Base-by-base conservation (phyloP, 2,888 invertebrate genomes). In the Biston betularia region DNA sequence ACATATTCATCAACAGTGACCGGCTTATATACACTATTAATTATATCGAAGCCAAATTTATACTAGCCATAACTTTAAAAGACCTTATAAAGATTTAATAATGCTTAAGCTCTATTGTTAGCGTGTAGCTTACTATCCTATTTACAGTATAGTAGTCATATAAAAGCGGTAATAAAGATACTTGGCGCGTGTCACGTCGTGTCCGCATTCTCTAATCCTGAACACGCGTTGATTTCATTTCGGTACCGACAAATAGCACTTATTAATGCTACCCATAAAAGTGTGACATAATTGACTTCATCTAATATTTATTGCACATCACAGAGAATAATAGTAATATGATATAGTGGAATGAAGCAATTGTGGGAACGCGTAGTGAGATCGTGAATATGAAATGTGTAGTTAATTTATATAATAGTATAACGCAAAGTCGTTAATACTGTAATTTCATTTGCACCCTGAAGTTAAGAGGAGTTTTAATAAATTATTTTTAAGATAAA, bases 181-280 rank as follows among this genome's bases (percentile, higher is more conserved):
- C 81, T 77, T 76, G 75, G 49, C 74, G 77, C 80, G 72, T 75
- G 80, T 75, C 84, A 77, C 82, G 84, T 35, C 35, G 34, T 38
- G 38, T 79, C 71, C 76, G 74, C 80, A 76, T 74, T 74, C 76
- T 72, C 60, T 90, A 91, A 93, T 90, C 92, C 90, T 45, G 55
- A 72, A 73, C 93, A 89, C 93, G 93, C 86, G 93, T 75, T 92
- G 70, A 77, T 89, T 89, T 92, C 92, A 90, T 92, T 90, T 89
- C 79, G 80, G 74, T 76, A 75, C 88, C 87, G 81, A 85, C 88
- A 88, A 92, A 91, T 93, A 89, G 89, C 79, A 87, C 84, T 82
- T 89, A 90, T 89, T 92, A 92, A 90, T 89, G 80, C 83, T 60
- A 75, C 75, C 84, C 80, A 83, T 82, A 80, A 85, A 74, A 73